phyloP scores from a whole-genome alignment of 2,888 invertebrate species.

The Thysanoteuthis rhombus region DNA sequence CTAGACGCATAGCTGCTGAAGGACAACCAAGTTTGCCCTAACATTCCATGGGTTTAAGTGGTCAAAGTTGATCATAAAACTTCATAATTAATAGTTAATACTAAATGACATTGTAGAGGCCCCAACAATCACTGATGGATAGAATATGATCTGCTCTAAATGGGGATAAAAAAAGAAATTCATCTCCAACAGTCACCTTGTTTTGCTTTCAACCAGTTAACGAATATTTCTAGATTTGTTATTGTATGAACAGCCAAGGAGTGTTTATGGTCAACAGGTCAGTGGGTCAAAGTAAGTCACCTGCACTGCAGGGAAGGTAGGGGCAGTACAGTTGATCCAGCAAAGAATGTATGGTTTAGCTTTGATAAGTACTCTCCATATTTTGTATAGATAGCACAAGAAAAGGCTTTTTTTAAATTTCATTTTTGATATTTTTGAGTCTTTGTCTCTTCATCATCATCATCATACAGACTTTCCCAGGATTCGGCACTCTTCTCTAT shows the following conservation, averaged over 20 bases:
- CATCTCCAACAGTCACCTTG: background rate
- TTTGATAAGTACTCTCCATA: too few species aligned
- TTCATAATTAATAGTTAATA: background rate
- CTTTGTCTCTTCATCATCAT: too few species aligned
- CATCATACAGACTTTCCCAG: too few species aligned
- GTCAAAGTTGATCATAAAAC: background rate
- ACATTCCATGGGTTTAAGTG: background rate
- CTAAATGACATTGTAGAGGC: background rate
- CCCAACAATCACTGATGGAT: background rate
- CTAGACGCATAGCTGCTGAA: background rate
- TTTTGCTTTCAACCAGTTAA: background rate
- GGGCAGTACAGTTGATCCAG: too few species aligned
- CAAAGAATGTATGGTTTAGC: too few species aligned
- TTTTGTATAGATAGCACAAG: too few species aligned
- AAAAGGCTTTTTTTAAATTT: too few species aligned
- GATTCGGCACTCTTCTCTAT: too few species aligned
- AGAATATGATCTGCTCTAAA: background rate
- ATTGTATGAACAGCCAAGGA: background rate
- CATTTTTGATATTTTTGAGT: too few species aligned
- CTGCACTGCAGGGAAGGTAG: background rate
- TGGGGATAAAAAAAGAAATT: background rate
- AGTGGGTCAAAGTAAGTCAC: background rate
- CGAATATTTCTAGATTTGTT: background rate
- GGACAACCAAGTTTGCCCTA: background rate
- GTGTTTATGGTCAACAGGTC: background rate